Conservation (phyloP, 2,113 vertebrate species). For the Equus przewalskii region DNA sequence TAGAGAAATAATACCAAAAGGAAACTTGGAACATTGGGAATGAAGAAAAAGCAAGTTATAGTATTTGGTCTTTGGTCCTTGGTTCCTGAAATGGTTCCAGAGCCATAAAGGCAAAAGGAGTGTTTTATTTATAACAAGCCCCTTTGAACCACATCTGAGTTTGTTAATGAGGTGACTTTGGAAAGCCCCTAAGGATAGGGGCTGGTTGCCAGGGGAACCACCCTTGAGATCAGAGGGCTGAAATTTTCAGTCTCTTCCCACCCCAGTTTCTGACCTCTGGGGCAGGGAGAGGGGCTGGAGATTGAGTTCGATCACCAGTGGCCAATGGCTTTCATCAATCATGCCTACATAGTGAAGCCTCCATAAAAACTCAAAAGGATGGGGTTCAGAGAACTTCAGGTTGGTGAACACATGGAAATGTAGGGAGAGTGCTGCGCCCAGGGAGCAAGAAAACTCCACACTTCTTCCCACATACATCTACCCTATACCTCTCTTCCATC, state of each 20-base stretch:
- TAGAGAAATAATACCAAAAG: not conserved
- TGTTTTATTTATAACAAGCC: not conserved
- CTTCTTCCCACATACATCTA: not conserved
- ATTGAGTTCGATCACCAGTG: not conserved
- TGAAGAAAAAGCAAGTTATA: not conserved
- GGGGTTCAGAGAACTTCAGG: not conserved
- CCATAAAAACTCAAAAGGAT: not conserved
- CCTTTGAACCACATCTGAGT: not conserved
- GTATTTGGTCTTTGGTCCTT: not conserved
- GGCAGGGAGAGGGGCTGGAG: not conserved
- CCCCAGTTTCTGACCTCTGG: not conserved
- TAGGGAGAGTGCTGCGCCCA: too few relatives aligned
- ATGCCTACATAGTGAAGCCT: not conserved
- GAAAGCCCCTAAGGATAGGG: not conserved
- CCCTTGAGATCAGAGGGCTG: not conserved
- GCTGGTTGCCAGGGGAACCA: not conserved
- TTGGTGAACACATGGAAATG: not conserved
- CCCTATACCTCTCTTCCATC: not conserved
- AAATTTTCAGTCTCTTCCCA: not conserved
- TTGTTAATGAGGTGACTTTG: not conserved
- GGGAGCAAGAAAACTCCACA: not conserved
- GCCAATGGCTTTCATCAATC: not conserved
- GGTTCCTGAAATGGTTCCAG: not conserved
- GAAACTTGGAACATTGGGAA: not conserved
- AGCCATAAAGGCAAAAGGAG: not conserved